These are phyloP conservation scores for Drosophila quinaria DNA, from an alignment of 2,888 invertebrate species.

Conservation along the genomic window DNA sequence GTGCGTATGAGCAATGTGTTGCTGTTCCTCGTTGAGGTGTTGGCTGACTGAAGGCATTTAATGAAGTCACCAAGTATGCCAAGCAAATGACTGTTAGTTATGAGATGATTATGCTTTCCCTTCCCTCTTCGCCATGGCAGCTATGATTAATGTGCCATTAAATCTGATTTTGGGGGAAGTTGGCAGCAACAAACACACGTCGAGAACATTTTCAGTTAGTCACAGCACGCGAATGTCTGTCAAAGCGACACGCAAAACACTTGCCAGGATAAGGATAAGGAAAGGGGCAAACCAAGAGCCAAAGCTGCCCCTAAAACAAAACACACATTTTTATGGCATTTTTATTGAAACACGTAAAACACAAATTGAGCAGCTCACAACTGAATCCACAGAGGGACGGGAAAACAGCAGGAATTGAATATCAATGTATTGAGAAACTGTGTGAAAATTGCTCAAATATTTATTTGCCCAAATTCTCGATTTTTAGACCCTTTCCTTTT, in stretches of 20 bases:
- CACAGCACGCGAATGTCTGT: slow-evolving; percentile 57
- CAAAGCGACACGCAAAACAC: slow-evolving; percentile 51
- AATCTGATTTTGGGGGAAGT: slow-evolving; percentile 54
- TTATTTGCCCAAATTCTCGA: too few relatives aligned
- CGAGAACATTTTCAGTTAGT: slow-evolving; percentile 56
- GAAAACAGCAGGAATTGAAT: slow-evolving; percentile 29
- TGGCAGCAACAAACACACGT: slow-evolving; percentile 19
- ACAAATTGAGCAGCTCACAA: slow-evolving; percentile 61
- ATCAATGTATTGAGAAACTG: slow-evolving; percentile 16
- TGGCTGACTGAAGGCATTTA: slow-evolving; percentile 33
- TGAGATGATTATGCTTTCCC: slow-evolving; percentile 60
- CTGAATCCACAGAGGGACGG: slow-evolving; percentile 12
- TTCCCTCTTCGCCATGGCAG: neutral
- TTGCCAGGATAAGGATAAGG: slow-evolving; percentile 10
- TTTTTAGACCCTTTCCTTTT: too few relatives aligned
- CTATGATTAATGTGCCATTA: slow-evolving; percentile 72
- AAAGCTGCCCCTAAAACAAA: slow-evolving; percentile 24
- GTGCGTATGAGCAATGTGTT: slow-evolving; percentile 39
- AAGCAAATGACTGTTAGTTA: slow-evolving; percentile 45
- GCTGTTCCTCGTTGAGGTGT: slow-evolving; percentile 1
- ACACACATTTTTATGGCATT: slow-evolving; percentile 63
- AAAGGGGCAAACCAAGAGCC: slow-evolving; percentile 7
- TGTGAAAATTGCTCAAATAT: slow-evolving; percentile 17
- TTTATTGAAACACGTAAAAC: slow-evolving; percentile 77
- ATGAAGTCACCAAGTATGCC: slow-evolving; percentile 57